Evolutionary conservation across 2,113 vertebrate species (phyloP), one percentile per base, ranked within the genome.

Genomic region (Burhinus bistriatus): DNA sequence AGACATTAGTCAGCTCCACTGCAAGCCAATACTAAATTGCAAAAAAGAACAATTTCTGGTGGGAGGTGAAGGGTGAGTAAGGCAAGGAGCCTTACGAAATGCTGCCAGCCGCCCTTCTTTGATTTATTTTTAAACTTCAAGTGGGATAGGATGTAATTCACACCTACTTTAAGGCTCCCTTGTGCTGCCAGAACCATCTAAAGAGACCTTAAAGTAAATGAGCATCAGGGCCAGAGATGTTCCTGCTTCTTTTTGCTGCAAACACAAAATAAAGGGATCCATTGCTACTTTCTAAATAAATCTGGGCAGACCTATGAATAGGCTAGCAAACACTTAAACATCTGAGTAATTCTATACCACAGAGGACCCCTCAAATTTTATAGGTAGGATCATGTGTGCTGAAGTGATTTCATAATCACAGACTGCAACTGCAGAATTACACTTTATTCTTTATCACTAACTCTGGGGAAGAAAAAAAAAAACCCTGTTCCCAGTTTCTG

Each of bases 51-150:
- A 91, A 66, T 22, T 96, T 85, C 96, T 95, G 78, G 93, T 95
- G 89, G 95, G 96, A 95, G 93, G 96, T 93, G 89, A 95, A 90
- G 95, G 91, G 91, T 87, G 80, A 97, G 80, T 85, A 87, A 94
- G 93, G 94, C 84, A 88, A 94, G 84, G 51, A 97, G 70, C 58
- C 87, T 83, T 73, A 91, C 83, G 95, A 89, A 95, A 87, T 55
- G 69, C 81, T 95, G 78, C 87, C 91, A 95, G 93, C 62, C 1
- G 0, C 78, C 81, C 54, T 87, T 68, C 81, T 93, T 95, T 94
- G 91, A 93, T 93, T 97, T 95, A 94, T 97, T 97, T 95, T 97
- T 95, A 94, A 96, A 91, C 89, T 88, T 96, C 82, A 95, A 94
- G 93, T 94, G 85, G 91, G 96, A 90, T 96, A 89, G 91, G 94